Evolutionary conservation across 1,140 invertebrate genomes (phyloP).

Genomic region (Drosophila lacertosa): DNA sequence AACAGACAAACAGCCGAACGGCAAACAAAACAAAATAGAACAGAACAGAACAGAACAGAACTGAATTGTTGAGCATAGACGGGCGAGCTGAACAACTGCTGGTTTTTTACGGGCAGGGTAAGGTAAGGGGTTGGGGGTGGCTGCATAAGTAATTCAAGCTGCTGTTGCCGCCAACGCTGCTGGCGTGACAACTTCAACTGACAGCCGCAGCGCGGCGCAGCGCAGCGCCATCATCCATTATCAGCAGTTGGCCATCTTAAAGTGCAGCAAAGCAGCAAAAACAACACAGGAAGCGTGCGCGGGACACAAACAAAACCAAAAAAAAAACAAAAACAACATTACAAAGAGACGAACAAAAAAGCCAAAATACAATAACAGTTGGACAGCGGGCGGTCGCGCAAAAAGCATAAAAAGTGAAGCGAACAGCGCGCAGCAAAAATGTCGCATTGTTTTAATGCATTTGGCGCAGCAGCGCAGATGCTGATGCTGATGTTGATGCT

Average conservation of each 20-base stretch:
- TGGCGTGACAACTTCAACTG: constrained; percentile 81
- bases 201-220: constrained; percentile 67
- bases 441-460: constrained; percentile 82
- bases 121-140: constrained; percentile 5
- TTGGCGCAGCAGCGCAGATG: constrained; percentile 53
- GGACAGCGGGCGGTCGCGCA: constrained; percentile 16
- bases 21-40: constrained; percentile 42
- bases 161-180: constrained; percentile 58
- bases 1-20: constrained; percentile 63
- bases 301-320: constrained; percentile 27
- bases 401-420: constrained; percentile 2
- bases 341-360: background rate
- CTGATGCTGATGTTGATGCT: background rate
- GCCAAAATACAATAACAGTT: constrained; percentile 20
- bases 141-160: constrained; percentile 75
- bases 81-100: background rate
- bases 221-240: constrained; percentile 80
- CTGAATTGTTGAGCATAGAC: background rate
- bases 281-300: constrained; percentile 40
- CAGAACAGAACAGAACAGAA: constrained; percentile 17
- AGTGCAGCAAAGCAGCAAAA: constrained; percentile 62
- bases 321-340: constrained; percentile 34
- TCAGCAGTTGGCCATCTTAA: constrained; percentile 82
- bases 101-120: no score
- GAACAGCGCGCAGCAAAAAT: constrained; percentile 45